Base-by-base conservation (phyloP, 2,113 vertebrate genomes). In the Pedionomus torquatus region DNA sequence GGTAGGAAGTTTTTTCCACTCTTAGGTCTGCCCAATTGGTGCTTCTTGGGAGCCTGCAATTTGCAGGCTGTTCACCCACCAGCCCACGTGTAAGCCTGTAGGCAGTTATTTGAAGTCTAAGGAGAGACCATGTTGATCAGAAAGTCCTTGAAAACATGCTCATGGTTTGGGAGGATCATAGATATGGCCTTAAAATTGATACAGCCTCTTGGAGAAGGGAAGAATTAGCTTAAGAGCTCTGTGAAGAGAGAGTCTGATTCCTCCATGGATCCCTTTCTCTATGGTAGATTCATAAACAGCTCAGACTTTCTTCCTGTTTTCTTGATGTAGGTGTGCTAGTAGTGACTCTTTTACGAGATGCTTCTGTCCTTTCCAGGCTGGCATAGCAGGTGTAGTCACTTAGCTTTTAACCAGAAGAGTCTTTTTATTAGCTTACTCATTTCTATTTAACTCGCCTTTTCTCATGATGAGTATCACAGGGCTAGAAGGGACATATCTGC, bases 351-450 rank as follows among this genome's bases (percentile, higher is more conserved):
- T 90, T 68, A 81, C 4, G 1, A 92, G 90, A 52, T 52, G 82
- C 86, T 93, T 89, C 72, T 93, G 79, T 95, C 88, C 39, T 97
- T 92, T 90, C 72, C 92, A 92, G 63, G 90, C 83, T 69, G 72
- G 71, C 83, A 10, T 6, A 92, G 82, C 87, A 85, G 84, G 90
- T 93, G 69, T 90, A 95, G 90, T 96, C 90, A 78, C 72, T 83
- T 55, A 58, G 86, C 80, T 94, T 96, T 96, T 90, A 95, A 90
- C 64, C 85, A 76, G 72, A 58, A 93, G 80, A 81, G 75, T 46
- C 77, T 93, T 94, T 93, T 90, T 88, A 95, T 94, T 96, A 94
- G 82, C 91, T 92, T 92, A 51, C 71, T 95, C 95, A 71, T 94
- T 94, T 96, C 90, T 89, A 86, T 95, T 92, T 94, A 78, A 84